A percentile compares a stretch with the other conserved stretches of the same genome.
Conservation (phyloP, 2,888 invertebrate species). For the Torymus tubicola region DNA sequence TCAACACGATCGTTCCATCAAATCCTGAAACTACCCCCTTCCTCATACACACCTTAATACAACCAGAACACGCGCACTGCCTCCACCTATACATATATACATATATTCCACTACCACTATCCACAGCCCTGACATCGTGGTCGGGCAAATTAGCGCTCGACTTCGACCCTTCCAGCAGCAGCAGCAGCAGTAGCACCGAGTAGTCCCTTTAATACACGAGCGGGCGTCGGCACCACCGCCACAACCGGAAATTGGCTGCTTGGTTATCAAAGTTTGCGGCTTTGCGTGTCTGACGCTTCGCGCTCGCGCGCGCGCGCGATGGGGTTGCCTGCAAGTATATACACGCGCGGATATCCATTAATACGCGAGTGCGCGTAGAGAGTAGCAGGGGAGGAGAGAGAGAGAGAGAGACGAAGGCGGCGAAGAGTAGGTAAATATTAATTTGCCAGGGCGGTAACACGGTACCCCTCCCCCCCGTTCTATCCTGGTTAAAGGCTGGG, state of each 20-base stretch:
- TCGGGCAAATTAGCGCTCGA: conserved; percentile 54
- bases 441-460: conserved; percentile 69
- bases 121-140: conserved; percentile 28
- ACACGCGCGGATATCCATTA: conserved; percentile 71
- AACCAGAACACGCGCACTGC: no score
- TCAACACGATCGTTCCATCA: neutral
- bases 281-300: conserved; percentile 73
- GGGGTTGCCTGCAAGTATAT: neutral
- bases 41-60: neutral
- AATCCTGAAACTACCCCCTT: neutral
- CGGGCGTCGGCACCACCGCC: conserved; percentile 68
- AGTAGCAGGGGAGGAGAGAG: conserved; percentile 36
- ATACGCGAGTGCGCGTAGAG: conserved; percentile 72
- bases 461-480: conserved; percentile 47
- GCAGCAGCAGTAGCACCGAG: conserved; percentile 18
- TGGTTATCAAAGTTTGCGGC: conserved; percentile 76
- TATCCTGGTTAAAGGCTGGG: conserved; percentile 62
- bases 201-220: conserved; percentile 68
- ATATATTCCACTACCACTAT: neutral
- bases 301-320: conserved; percentile 39
- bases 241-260: conserved; percentile 76
- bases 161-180: conserved; percentile 32
- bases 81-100: no score
- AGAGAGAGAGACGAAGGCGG: neutral
- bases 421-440: conserved; percentile 73